Evolutionary conservation across 2,113 vertebrate species (phyloP).

Genomic region (Pheucticus melanocephalus): DNA sequence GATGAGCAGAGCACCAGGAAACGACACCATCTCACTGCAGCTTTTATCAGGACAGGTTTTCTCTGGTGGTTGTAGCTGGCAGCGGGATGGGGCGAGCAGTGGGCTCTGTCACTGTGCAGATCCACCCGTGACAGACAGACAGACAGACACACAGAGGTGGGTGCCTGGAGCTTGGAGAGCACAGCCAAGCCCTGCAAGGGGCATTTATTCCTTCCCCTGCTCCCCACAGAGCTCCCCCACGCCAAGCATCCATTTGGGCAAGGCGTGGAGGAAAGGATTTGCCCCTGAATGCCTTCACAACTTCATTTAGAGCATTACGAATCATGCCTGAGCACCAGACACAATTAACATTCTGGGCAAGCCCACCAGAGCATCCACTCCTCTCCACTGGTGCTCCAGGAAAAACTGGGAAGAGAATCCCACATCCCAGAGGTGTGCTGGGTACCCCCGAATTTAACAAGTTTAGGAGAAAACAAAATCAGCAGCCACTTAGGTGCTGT

Average conservation of each 20-base stretch:
- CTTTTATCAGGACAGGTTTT: neutral
- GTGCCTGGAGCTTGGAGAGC: neutral
- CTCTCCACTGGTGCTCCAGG: neutral
- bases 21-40: fast-evolving
- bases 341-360: constrained; percentile 15
- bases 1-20: neutral
- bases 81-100: fast-evolving
- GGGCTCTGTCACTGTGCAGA: neutral
- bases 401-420: neutral
- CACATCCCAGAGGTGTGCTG: neutral
- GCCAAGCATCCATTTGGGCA: neutral
- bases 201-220: neutral
- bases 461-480: neutral
- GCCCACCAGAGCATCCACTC: neutral
- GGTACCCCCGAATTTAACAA: neutral
- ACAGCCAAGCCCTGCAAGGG: neutral
- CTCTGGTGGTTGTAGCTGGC: neutral
- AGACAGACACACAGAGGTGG: neutral
- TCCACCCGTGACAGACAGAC: neutral
- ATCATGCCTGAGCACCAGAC: neutral
- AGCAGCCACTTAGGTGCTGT: neutral
- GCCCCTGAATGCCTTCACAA: neutral
- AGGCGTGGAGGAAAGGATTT: constrained; percentile 39
- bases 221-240: neutral
- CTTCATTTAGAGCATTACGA: neutral